These are phyloP conservation scores for Oxytorus armatus DNA, from an alignment of 2,888 invertebrate genomes.

Conservation along the genomic window DNA sequence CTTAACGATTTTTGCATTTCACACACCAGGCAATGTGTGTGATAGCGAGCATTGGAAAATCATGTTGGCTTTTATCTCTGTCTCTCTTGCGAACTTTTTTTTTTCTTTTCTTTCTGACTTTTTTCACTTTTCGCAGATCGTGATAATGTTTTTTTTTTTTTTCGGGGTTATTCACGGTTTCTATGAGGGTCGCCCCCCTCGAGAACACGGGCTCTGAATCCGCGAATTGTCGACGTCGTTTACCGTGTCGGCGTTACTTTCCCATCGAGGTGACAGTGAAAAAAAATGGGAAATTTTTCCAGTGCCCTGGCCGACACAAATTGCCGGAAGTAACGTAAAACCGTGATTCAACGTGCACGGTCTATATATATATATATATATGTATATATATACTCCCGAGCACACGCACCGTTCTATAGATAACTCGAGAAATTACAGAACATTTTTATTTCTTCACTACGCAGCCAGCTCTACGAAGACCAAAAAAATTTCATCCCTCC, in stretches of 20 bases:
- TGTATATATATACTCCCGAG: constrained; percentile 60
- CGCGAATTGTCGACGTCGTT: no score
- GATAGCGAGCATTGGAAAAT: constrained; percentile 85
- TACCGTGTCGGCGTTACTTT: constrained; percentile 49
- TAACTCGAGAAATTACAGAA: constrained; percentile 26
- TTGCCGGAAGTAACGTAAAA: constrained; percentile 85
- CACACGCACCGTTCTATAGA: constrained; percentile 27
- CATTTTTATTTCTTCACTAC: not conserved
- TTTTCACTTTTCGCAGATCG: constrained; percentile 25
- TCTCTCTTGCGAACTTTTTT: constrained; percentile 60
- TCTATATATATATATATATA: constrained; percentile 67
- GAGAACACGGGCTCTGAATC: no score
- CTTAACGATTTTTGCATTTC: constrained; percentile 84
- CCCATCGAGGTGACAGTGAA: constrained; percentile 75
- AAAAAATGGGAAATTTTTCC: constrained; percentile 71
- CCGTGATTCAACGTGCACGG: constrained; percentile 72
- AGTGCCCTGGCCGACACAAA: constrained; percentile 76
- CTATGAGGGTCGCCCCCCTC: constrained; percentile 33
- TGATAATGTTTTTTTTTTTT: constrained; percentile 44
- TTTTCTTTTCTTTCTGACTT: constrained; percentile 34
- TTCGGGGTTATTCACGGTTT: constrained; percentile 43
- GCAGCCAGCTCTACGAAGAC: not conserved
- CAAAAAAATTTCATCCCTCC: not conserved
- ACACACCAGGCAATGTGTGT: constrained; percentile 81
- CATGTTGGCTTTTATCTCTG: constrained; percentile 73